phyloP scores from a whole-genome alignment of 2,113 vertebrate genomes.

The Eulemur macaco region DNA sequence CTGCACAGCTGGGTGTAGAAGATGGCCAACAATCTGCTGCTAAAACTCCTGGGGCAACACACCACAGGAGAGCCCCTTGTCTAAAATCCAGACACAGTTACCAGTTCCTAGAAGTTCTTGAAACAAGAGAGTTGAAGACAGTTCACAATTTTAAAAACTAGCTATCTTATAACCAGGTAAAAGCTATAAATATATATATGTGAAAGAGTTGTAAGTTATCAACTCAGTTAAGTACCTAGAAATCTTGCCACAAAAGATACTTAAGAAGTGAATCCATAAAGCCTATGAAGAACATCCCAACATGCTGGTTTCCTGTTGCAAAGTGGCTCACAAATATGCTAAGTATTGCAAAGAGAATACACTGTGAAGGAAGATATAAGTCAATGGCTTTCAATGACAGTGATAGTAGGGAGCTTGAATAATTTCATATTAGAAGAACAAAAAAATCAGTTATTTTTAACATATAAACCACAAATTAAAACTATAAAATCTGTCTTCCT shows the following conservation, averaged over 20 bases:
- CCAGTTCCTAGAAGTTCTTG: background rate
- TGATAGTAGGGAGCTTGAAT: background rate
- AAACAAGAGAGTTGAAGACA: background rate
- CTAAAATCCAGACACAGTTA: background rate
- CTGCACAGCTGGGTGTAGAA: background rate
- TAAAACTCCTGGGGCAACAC: background rate
- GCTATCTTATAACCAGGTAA: background rate
- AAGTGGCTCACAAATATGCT: background rate
- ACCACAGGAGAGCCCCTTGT: background rate
- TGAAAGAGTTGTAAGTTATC: background rate
- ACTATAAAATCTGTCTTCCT: background rate
- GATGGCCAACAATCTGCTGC: background rate
- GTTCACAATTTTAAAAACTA: constrained; percentile 17
- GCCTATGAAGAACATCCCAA: background rate
- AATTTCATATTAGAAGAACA: background rate
- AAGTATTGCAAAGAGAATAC: background rate
- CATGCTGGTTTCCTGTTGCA: background rate
- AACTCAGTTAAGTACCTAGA: background rate
- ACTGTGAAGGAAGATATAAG: background rate
- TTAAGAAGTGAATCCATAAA: background rate
- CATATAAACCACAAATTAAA: constrained; percentile 37
- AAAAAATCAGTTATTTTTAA: background rate
- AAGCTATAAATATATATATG: background rate
- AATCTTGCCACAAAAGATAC: background rate
- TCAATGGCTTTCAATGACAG: background rate